Percentiles rank a stretch among this genome's conserved stretches.
Evolutionary conservation across 2,797 vertebrate genomes (phyloP).

Genomic region (Protonibea diacanthus): DNA sequence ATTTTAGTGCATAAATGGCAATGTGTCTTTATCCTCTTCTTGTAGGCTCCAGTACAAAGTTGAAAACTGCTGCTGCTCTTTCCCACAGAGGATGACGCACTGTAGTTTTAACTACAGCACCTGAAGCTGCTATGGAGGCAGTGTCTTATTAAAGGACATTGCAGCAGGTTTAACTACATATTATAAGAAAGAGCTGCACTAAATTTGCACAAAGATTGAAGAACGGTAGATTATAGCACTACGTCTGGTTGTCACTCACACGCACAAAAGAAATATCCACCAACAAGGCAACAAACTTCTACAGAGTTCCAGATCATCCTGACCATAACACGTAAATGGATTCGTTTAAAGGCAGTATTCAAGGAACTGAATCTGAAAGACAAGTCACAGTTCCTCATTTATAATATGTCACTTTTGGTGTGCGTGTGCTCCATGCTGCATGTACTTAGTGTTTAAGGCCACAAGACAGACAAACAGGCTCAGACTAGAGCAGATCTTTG

Average conservation of each 20-base stretch:
- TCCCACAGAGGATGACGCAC: background rate
- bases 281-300: constrained; percentile 1
- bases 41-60: background rate
- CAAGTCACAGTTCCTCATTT: constrained; percentile 85
- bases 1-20: background rate
- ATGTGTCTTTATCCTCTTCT: background rate
- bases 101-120: background rate
- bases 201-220: background rate
- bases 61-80: background rate
- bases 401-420: constrained; percentile 63
- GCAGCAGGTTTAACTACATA: background rate
- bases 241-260: background rate
- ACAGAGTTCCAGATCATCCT: constrained; percentile 51
- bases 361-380: constrained; percentile 89
- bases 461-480: constrained; percentile 43
- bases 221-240: background rate
- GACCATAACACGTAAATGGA: constrained; percentile 64
- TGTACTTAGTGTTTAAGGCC: constrained; percentile 48
- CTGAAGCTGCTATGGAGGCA: background rate
- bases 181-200: no score
- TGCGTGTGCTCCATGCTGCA: constrained; percentile 19
- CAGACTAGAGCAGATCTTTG: background rate
- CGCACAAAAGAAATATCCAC: background rate
- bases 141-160: background rate
- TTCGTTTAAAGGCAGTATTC: constrained; percentile 76